Evolutionary conservation across 2,113 vertebrate species (phyloP).

Genomic region (Rhea pennata): DNA sequence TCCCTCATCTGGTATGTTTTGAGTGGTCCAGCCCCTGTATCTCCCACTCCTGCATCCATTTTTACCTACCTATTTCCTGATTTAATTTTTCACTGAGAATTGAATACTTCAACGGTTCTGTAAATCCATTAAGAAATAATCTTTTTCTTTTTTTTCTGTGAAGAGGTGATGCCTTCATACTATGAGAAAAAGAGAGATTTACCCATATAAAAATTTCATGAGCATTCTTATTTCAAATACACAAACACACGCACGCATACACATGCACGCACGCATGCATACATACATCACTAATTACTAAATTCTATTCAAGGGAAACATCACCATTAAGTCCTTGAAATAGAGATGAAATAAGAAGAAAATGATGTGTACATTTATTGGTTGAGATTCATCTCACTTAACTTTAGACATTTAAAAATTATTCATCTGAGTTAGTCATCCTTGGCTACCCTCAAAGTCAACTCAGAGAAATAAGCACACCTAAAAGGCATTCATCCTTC

Average conservation of each 20-base stretch:
- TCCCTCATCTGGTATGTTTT: background rate
- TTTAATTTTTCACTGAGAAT: background rate
- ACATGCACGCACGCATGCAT: too few relatives aligned
- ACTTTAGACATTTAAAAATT: slow-evolving; percentile 31
- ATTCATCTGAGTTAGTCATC: slow-evolving; percentile 40
- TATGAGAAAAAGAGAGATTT: background rate
- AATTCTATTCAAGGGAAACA: background rate
- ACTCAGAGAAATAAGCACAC: slow-evolving; percentile 18
- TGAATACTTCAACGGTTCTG: background rate
- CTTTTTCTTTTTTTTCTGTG: background rate
- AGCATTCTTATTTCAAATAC: background rate
- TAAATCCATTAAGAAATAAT: background rate
- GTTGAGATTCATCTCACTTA: slow-evolving; percentile 42
- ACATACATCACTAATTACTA: background rate
- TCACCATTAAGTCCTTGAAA: background rate
- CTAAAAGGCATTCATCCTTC: slow-evolving; percentile 30
- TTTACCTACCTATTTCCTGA: background rate
- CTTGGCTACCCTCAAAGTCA: background rate
- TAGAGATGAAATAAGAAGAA: background rate
- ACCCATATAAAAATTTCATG: background rate
- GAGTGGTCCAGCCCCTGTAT: background rate
- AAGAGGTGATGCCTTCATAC: background rate
- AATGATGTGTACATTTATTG: background rate
- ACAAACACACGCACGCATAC: background rate
- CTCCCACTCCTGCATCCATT: background rate